A percentile compares a stretch with the other conserved stretches of the same genome.
These are phyloP conservation scores for Alosa sapidissima DNA, from an alignment of 2,797 vertebrate species.

Conservation along the genomic window DNA sequence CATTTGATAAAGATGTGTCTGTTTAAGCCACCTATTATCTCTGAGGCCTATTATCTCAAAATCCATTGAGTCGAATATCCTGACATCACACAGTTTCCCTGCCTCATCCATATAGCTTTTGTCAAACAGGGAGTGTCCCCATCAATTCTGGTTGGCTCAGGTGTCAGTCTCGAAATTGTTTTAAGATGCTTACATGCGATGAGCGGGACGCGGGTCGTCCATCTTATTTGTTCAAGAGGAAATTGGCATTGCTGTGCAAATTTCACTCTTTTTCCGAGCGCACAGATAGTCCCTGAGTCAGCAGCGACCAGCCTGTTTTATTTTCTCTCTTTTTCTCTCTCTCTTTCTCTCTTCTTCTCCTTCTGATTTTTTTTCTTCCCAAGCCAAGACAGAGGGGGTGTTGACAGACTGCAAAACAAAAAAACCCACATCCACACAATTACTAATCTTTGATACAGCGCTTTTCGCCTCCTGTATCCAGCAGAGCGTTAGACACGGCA, in stretches of 20 bases:
- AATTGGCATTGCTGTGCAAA: slow-evolving; percentile 60
- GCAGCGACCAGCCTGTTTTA: neutral
- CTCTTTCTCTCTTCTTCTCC: neutral
- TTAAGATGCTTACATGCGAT: slow-evolving; percentile 47
- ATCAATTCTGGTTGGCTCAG: slow-evolving; percentile 60
- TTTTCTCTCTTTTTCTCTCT: neutral
- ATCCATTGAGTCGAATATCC: slow-evolving; percentile 46
- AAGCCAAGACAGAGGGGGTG: neutral
- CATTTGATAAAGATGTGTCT: slow-evolving; percentile 1
- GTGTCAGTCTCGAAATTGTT: slow-evolving; percentile 50
- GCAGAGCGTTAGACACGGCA: neutral
- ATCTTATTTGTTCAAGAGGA: slow-evolving; percentile 46
- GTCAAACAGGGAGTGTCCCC: slow-evolving; percentile 46
- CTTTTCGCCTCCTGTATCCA: neutral
- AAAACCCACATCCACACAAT: neutral
- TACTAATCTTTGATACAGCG: slow-evolving; percentile 1
- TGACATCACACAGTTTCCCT: slow-evolving; percentile 44
- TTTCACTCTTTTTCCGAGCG: slow-evolving; percentile 49
- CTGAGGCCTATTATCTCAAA: neutral
- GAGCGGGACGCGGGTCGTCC: slow-evolving; percentile 53
- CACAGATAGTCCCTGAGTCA: neutral
- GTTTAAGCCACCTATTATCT: slow-evolving; percentile 10
- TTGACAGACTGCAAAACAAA: neutral
- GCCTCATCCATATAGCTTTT: slow-evolving; percentile 46
- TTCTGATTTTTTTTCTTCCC: neutral